These are phyloP conservation scores for Dasypogon diadema DNA, from an alignment of 2,888 invertebrate species.

Conservation along the genomic window DNA sequence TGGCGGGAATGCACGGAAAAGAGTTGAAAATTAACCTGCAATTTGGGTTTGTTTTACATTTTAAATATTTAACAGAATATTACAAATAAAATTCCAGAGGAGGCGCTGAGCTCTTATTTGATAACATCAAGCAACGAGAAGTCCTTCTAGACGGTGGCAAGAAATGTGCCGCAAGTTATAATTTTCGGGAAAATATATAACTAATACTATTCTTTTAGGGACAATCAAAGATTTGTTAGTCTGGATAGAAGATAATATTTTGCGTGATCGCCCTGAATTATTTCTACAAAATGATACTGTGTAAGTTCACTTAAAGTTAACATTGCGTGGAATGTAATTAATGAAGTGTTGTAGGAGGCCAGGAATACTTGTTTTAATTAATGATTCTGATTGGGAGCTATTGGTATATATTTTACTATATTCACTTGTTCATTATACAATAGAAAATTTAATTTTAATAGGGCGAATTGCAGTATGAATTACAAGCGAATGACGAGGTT, in stretches of 20 bases:
- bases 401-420: conserved; percentile 67
- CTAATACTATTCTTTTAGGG: conserved; percentile 71
- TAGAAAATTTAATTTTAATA: conserved; percentile 56
- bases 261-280: conserved; percentile 85
- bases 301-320: conserved; percentile 61
- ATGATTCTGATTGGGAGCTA: conserved; percentile 97
- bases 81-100: conserved; percentile 74
- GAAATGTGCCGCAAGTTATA: conserved; percentile 63
- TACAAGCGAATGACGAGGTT: conserved; percentile 78
- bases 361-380: conserved; percentile 93
- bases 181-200: conserved; percentile 57
- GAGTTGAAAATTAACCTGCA: conserved; percentile 62
- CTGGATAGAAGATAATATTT: conserved; percentile 88
- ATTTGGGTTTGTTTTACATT: conserved; percentile 60
- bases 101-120: conserved; percentile 91
- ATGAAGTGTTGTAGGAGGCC: conserved; percentile 72
- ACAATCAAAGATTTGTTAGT: conserved; percentile 78
- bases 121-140: conserved; percentile 80
- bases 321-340: background rate
- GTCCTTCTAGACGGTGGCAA: conserved; percentile 74
- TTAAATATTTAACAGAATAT: background rate
- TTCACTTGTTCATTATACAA: background rate
- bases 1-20: conserved; percentile 48
- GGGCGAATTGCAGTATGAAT: conserved; percentile 78
- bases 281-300: conserved; percentile 70